Percentiles rank a stretch among this genome's conserved stretches.
phyloP scores from a whole-genome alignment of 2,113 vertebrate genomes.

The Bos indicus region DNA sequence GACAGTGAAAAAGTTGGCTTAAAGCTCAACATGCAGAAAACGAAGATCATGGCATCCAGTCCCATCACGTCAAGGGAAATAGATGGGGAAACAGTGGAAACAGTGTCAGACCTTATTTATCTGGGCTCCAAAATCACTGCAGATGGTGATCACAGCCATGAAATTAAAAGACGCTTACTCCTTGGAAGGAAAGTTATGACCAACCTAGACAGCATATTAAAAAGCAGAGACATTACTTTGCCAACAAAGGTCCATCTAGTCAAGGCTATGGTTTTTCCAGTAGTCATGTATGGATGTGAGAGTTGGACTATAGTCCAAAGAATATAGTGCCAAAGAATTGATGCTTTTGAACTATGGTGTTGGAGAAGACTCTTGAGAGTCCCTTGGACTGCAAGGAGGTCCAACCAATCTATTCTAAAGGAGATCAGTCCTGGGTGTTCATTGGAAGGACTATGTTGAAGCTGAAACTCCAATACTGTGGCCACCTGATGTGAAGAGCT shows the following conservation, averaged over 20 bases:
- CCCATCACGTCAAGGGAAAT: neutral
- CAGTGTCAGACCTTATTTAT: neutral
- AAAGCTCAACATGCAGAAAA: neutral
- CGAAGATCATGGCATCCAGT: accelerated
- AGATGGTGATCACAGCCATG: neutral
- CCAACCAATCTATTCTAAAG: neutral
- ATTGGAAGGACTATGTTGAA: neutral
- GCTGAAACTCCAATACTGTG: neutral
- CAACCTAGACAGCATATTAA: neutral
- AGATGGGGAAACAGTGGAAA: neutral
- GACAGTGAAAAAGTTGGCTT: neutral
- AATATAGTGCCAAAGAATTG: neutral
- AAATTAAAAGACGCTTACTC: neutral
- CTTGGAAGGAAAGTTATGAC: neutral
- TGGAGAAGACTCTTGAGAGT: neutral
- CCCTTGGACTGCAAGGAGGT: neutral
- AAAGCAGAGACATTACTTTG: neutral
- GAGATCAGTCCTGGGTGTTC: neutral
- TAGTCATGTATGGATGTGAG: neutral
- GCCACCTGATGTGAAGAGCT: neutral
- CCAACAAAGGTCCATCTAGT: neutral
- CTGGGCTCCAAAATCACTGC: neutral
- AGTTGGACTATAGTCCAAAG: neutral
- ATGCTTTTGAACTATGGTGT: neutral
- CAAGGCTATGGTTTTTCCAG: neutral